A percentile compares a stretch with the other conserved stretches of the same genome.
Evolutionary conservation across 2,888 invertebrate genomes (phyloP).

Genomic region (Pandemis heparana): DNA sequence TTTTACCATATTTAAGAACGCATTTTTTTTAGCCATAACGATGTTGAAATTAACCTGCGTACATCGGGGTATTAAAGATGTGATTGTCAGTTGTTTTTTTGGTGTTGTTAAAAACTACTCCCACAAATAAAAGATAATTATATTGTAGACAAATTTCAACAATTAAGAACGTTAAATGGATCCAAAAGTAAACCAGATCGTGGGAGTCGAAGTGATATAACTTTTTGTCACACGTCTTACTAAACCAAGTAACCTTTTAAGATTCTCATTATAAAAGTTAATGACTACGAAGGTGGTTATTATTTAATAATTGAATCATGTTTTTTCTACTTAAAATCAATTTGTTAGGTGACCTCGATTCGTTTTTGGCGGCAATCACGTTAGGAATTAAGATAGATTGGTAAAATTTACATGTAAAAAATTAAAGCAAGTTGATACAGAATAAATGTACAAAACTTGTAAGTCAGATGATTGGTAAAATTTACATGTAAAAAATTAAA

Average conservation of each 20-base stretch:
- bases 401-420: background rate
- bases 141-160: slow-evolving; percentile 17
- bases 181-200: slow-evolving; percentile 33
- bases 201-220: slow-evolving; percentile 36
- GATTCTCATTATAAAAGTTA: slow-evolving; percentile 23
- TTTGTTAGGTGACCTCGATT: slow-evolving; percentile 14
- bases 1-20: too few relatives aligned
- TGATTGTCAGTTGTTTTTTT: background rate
- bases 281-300: slow-evolving; percentile 20
- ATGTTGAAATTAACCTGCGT: too few relatives aligned
- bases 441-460: too few relatives aligned
- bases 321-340: slow-evolving; percentile 9
- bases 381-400: background rate
- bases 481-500: background rate
- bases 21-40: background rate
- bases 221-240: slow-evolving; percentile 16
- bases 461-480: background rate
- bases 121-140: slow-evolving; percentile 12
- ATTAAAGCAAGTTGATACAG: too few relatives aligned
- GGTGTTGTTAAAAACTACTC: background rate
- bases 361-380: slow-evolving; percentile 8
- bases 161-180: slow-evolving; percentile 21
- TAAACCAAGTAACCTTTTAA: slow-evolving; percentile 22
- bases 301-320: slow-evolving; percentile 22
- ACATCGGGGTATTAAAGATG: background rate